Conservation (phyloP, 2,113 vertebrate species). For the Varanus salvator region DNA sequence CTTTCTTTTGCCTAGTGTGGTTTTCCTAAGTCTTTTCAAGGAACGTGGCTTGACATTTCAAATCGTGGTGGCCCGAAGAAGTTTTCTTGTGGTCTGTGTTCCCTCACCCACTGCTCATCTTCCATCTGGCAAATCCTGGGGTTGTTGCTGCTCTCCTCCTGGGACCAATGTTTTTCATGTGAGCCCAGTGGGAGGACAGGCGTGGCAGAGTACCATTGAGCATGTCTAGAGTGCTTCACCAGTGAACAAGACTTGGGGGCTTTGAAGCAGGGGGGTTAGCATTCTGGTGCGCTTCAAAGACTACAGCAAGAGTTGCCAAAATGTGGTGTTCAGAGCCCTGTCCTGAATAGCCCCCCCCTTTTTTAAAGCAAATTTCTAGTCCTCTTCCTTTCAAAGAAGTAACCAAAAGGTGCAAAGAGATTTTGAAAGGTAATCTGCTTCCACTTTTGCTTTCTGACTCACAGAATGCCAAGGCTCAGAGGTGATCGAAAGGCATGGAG, state of each 20-base stretch:
- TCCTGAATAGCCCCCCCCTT: not conserved
- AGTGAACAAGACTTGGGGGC: not conserved
- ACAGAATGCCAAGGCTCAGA: not conserved
- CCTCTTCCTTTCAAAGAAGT: not conserved
- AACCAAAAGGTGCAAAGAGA: not conserved
- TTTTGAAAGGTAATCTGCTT: not conserved
- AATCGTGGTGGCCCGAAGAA: too few species aligned
- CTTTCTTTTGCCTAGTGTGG: too few species aligned
- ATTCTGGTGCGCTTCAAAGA: not conserved
- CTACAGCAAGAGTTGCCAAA: not conserved
- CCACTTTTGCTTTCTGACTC: not conserved
- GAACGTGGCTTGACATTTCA: too few species aligned
- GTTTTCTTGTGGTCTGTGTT: too few species aligned
- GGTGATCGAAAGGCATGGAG: not conserved
- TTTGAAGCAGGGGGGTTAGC: not conserved
- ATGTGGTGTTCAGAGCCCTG: not conserved
- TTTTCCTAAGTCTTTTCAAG: too few species aligned
- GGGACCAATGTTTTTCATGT: not conserved
- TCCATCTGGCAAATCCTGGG: too few species aligned
- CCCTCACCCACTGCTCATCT: not conserved
- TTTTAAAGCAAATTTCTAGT: not conserved
- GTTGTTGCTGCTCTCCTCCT: not conserved
- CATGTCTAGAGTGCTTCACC: not conserved
- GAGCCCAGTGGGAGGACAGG: not conserved
- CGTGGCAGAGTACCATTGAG: too few species aligned